Evolutionary conservation across 2,888 invertebrate genomes (phyloP).

Genomic region (Autographa pulchrina): DNA sequence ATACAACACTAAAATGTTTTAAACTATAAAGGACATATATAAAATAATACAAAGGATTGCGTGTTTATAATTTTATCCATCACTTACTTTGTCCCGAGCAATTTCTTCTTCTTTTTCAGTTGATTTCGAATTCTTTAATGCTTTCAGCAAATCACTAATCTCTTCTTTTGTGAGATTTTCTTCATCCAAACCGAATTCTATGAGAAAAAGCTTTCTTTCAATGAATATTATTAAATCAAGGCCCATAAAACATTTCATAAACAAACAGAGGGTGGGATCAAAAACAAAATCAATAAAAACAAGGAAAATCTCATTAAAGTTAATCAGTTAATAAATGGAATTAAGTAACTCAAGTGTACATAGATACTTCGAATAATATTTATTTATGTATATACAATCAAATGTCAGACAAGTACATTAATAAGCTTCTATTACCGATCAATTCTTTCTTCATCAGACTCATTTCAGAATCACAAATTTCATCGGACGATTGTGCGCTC

Average conservation of each 20-base stretch:
- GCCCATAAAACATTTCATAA: not conserved
- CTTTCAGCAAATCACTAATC: constrained; percentile 84
- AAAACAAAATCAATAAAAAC: not conserved
- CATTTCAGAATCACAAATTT: constrained; percentile 84
- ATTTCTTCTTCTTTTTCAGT: constrained; percentile 78
- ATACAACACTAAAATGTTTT: not conserved
- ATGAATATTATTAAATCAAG: not conserved
- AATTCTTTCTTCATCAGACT: constrained; percentile 80
- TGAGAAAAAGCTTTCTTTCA: constrained; percentile 35
- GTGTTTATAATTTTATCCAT: not conserved
- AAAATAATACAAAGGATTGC: not conserved
- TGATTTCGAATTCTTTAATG: constrained; percentile 82
- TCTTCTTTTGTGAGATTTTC: constrained; percentile 84
- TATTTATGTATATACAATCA: constrained; percentile 3
- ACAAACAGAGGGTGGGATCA: not conserved
- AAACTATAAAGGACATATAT: not conserved
- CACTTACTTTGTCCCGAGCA: constrained; percentile 39
- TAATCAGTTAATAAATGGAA: not conserved
- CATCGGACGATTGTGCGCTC: constrained; percentile 76
- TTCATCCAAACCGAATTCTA: constrained; percentile 85
- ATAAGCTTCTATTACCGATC: constrained; percentile 67
- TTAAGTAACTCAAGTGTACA: not conserved
- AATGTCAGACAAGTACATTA: not conserved
- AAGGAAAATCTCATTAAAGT: not conserved
- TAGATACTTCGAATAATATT: not conserved